Evolutionary conservation across 2,113 vertebrate species (phyloP).

Genomic region (Lophochroa leadbeateri): DNA sequence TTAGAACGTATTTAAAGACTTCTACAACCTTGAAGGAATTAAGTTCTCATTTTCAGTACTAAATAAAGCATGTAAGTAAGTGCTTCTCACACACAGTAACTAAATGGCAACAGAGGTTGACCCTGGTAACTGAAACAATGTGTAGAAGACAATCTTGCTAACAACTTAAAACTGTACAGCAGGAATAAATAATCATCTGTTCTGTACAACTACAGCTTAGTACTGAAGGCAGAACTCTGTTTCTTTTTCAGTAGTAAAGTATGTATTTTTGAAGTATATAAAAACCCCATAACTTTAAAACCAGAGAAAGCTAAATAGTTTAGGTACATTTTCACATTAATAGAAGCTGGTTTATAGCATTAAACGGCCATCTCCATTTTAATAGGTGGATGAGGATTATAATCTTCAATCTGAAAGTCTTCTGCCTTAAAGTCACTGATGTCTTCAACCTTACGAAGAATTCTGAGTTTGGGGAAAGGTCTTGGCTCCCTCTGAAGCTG

Average conservation of each 20-base stretch:
- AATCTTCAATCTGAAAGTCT: slow-evolving; percentile 90
- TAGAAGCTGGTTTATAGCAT: background rate
- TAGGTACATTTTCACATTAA: background rate
- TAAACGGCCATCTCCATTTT: slow-evolving; percentile 98
- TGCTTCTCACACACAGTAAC: background rate
- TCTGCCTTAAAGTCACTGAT: slow-evolving; percentile 88
- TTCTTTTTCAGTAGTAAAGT: background rate
- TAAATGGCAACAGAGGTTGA: background rate
- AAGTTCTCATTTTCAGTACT: background rate
- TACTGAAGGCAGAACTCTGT: background rate
- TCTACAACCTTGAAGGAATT: background rate
- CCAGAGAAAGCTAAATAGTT: background rate
- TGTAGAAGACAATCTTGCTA: background rate
- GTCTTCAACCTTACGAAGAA: slow-evolving; percentile 84
- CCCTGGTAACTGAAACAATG: background rate
- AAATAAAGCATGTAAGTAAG: background rate
- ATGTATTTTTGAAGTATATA: background rate
- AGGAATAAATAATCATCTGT: background rate
- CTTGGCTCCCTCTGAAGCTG: slow-evolving; percentile 92
- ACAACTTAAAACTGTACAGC: background rate
- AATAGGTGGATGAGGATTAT: slow-evolving; percentile 91
- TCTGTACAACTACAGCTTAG: background rate
- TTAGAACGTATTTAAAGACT: background rate
- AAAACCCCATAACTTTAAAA: background rate
- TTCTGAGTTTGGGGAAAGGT: slow-evolving; percentile 91